Percentiles rank a stretch among this genome's conserved stretches.
Evolutionary conservation across 2,113 vertebrate species (phyloP).

Genomic region (Podarcis raffonei): DNA sequence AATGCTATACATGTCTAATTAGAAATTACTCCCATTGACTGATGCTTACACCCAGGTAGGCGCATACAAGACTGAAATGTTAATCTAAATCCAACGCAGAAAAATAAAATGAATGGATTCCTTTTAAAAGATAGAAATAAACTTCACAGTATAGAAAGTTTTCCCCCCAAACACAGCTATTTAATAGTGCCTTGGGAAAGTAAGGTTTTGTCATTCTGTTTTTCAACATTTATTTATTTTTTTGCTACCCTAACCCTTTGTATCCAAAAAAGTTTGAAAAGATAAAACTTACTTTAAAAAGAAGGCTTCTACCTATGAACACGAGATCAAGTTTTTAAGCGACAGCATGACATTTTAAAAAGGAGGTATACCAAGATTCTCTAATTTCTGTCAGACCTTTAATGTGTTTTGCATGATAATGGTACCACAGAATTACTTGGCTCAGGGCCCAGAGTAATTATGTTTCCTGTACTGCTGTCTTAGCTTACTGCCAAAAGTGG

Average conservation of each 20-base stretch:
- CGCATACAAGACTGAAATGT: too few relatives aligned
- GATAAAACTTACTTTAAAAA: not conserved
- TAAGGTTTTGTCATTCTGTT: not conserved
- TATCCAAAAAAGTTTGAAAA: not conserved
- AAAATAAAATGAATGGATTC: not conserved
- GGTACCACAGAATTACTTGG: slow-evolving; percentile 43
- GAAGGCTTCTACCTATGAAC: slow-evolving; percentile 10
- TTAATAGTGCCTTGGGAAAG: not conserved
- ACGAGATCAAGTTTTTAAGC: slow-evolving; percentile 37
- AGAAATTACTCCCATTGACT: too few relatives aligned
- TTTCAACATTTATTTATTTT: not conserved
- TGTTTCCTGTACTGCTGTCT: slow-evolving; percentile 32
- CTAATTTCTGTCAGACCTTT: slow-evolving; percentile 55
- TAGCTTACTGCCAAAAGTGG: slow-evolving; percentile 41
- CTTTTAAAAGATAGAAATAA: not conserved
- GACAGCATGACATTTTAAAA: slow-evolving; percentile 46
- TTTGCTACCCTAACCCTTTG: not conserved
- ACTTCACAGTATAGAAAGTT: not conserved
- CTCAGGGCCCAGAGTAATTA: slow-evolving; percentile 56
- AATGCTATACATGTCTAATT: too few relatives aligned
- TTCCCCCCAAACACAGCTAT: not conserved
- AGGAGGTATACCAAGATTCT: slow-evolving; percentile 23
- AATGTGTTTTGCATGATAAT: slow-evolving; percentile 53
- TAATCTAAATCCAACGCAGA: not conserved
- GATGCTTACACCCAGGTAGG: too few relatives aligned